These are phyloP conservation scores for Agapornis roseicollis DNA, from an alignment of 2,113 vertebrate species.

Conservation along the genomic window DNA sequence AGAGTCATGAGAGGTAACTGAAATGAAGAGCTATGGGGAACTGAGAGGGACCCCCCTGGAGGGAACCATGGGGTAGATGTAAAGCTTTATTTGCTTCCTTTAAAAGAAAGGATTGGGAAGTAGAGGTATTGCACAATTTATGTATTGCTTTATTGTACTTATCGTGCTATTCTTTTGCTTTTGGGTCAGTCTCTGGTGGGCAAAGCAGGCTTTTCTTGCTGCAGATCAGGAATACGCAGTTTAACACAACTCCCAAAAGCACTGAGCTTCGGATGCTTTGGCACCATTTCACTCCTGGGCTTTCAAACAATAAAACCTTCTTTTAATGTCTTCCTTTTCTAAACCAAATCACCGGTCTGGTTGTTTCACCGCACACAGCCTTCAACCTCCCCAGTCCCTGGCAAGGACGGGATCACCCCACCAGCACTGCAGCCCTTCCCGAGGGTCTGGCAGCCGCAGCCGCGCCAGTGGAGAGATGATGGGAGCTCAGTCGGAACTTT, in stretches of 20 bases:
- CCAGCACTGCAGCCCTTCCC: background rate
- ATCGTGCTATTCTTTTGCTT: background rate
- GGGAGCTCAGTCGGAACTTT: accelerated
- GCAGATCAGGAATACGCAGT: background rate
- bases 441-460: accelerated
- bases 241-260: background rate
- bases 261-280: background rate
- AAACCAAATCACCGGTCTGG: background rate
- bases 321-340: background rate
- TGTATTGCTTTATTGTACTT: background rate
- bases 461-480: accelerated
- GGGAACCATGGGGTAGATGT: background rate
- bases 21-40: background rate
- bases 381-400: background rate
- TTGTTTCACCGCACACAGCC: background rate
- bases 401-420: background rate
- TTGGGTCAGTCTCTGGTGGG: background rate
- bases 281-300: background rate
- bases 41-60: background rate
- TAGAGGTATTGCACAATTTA: background rate
- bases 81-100: background rate
- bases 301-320: background rate
- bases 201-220: background rate
- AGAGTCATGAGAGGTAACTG: background rate
- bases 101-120: background rate